Base-by-base conservation (phyloP, 2,113 vertebrate genomes). In the Seriola aureovittata region DNA sequence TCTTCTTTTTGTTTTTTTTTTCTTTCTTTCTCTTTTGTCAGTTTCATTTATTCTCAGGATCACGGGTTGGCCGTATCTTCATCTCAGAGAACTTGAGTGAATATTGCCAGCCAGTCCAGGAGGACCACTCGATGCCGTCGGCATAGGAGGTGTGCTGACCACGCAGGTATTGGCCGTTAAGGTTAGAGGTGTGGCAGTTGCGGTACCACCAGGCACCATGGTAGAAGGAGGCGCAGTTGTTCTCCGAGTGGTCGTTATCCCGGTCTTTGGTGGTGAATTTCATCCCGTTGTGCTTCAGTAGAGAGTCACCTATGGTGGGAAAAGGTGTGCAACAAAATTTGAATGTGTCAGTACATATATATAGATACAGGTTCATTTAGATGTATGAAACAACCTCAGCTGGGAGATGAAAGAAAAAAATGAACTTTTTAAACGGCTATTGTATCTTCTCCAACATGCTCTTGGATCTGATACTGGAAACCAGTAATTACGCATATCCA, bases 151-250 rank as follows among this genome's bases (percentile, higher is more conserved):
- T 96, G 91, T 99, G 98, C 78, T 98, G 96, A 9, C 98, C 98
- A 17, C 92, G 96, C 81, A 99, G 95, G 94, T 99, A 99, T 92
- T 99, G 97, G 58, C 98, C 98, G 1, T 99, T 99, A 71, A 99
- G 96, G 96, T 99, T 99, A 94, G 97, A 97, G 2, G 97, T 99
- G 96, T 99, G 98, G 94, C 98, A 99, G 93, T 98, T 99, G 81
- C 97, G 97, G 92, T 99, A 99, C 98, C 98, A 99, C 98, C 98
- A 99, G 78, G 98, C 98, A 0, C 98, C 98, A 0, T 97, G 97
- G 95, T 99, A 99, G 95, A 99, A 99, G 4, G 97, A 95, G 0
- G 98, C 98, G 0, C 98, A 99, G 95, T 99, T 99, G 93, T 99
- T 99, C 94, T 99, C 97, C 0, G 98, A 99, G 91, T 98, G 98